Evolutionary conservation across 2,113 vertebrate genomes (phyloP), one percentile per base, ranked within the genome.

Genomic region (Paramisgurnus dabryanus): DNA sequence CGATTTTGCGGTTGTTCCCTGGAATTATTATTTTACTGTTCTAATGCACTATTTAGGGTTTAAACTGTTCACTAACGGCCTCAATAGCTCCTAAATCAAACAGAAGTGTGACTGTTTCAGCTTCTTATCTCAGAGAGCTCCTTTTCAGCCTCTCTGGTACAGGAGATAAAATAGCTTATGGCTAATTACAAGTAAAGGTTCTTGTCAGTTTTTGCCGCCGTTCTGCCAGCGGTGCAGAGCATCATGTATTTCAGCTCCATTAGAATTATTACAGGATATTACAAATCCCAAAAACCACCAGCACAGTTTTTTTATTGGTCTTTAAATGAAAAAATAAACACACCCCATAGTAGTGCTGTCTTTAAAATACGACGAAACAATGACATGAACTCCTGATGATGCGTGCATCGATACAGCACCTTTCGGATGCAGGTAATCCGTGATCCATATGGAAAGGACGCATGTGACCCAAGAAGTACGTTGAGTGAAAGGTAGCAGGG

Each of bases 111-210:
- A n/a, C 5, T 40, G 13, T 18, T 9, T 5, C 60, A 4, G 27
- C 9, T 15, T 40, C 60, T 50, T 65, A 76, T 76, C 74, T 65
- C 40, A 3, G 40, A 79, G 43, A 13, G 55, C 55, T 63, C 15
- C 22, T 63, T 78, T 70, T 79, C 67, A 61, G 78, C 34, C 7
- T 9, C 61, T 66, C 64, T 57, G 34, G 27, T 41, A 10, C 45
- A 53, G 55, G 22, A 63, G 41, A 79, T 79, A 70, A 70, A 79
- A 63, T 27, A 79, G 77, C 67, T 70, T 70, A 50, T 79, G 53
- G 77, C 50, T 78, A 76, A 76, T 76, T 64, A 63, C 60, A 61
- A 76, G 58, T 39, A 50, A 64, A 76, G 73, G 60, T 76, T 49
- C 71, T n/a, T 12, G 50, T 76, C 58, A 76, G 60, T 64, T 76